Conservation (phyloP, 2,113 vertebrate species). For the Dromas ardeola region DNA sequence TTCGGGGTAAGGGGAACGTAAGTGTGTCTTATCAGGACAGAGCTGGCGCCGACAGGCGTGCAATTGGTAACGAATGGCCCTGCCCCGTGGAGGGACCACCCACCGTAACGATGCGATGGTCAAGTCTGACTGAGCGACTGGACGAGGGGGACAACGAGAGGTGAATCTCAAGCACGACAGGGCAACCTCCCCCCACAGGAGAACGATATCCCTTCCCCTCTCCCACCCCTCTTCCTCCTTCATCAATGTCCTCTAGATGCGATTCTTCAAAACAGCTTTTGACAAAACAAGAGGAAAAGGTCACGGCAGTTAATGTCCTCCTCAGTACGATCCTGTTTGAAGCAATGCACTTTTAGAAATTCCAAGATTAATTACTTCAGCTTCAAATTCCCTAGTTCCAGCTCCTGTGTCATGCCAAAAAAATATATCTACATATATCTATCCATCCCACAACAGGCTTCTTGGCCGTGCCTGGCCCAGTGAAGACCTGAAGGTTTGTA, state of each 20-base stretch:
- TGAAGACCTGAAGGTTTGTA: not conserved
- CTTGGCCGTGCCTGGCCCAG: not conserved
- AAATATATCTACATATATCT: not conserved
- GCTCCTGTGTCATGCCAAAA: not conserved
- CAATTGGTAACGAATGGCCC: not conserved
- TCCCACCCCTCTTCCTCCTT: not conserved
- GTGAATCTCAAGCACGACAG: not conserved
- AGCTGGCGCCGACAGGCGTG: not conserved
- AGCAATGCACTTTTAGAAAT: conserved; percentile 1
- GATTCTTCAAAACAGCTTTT: conserved; percentile 39
- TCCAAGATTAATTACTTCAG: conserved; percentile 39
- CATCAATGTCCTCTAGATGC: conserved; percentile 21
- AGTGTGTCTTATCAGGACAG: not conserved
- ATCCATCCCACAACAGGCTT: not conserved
- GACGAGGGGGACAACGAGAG: not conserved
- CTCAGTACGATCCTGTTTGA: conserved; percentile 37
- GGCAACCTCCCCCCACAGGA: not conserved
- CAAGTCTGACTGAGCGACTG: not conserved
- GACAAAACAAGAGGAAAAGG: conserved; percentile 53
- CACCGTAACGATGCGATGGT: not conserved
- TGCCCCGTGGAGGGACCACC: not conserved
- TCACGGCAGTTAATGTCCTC: conserved; percentile 48
- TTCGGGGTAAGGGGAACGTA: not conserved
- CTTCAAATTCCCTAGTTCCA: conserved; percentile 5
- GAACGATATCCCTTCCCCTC: not conserved